Evolutionary conservation across 2,888 invertebrate species (phyloP).

Genomic region (Minunthozetes semirufus): DNA sequence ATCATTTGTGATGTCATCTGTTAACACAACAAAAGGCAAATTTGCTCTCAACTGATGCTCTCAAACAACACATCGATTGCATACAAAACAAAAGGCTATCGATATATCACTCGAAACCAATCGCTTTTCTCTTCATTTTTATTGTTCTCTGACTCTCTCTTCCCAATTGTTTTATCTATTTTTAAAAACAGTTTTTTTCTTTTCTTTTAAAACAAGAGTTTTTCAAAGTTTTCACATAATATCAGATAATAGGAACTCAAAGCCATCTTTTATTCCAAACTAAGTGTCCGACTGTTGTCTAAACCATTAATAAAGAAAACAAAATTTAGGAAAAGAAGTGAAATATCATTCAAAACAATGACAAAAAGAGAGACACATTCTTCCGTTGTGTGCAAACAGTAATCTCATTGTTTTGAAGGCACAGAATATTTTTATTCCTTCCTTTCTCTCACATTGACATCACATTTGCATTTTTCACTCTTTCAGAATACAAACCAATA

Average conservation of each 20-base stretch:
- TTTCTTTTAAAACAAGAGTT: too few species aligned
- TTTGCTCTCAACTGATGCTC: not conserved
- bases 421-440: not conserved
- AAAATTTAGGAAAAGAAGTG: too few species aligned
- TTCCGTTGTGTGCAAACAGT: too few species aligned
- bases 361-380: too few species aligned
- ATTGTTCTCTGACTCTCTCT: too few species aligned
- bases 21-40: conserved; percentile 19
- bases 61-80: not conserved
- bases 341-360: too few species aligned
- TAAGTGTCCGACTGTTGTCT: too few species aligned
- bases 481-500: not conserved
- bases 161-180: not conserved
- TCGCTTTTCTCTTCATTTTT: not conserved
- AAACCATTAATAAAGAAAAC: too few species aligned
- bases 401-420: not conserved
- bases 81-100: not conserved
- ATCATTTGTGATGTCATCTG: not conserved
- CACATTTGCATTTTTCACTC: not conserved
- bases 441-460: not conserved
- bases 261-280: too few species aligned
- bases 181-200: not conserved
- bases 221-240: not conserved
- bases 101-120: not conserved
- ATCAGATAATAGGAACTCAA: not conserved